phyloP scores from a whole-genome alignment of 2,797 vertebrate genomes.

The Anisognathus igniventris region DNA sequence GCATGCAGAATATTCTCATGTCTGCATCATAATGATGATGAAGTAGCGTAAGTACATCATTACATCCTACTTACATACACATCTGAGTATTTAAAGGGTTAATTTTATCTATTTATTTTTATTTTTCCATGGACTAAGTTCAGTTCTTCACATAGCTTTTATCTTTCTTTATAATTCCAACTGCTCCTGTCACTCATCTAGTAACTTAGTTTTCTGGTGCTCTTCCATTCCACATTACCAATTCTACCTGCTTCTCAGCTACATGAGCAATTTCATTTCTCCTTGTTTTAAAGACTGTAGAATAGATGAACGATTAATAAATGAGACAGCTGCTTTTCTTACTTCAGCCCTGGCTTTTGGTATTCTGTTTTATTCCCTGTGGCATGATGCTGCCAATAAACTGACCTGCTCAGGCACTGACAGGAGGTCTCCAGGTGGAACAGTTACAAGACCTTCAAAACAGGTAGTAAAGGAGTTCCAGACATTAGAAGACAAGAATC shows the following conservation, averaged over 20 bases:
- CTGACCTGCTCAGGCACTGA: not conserved
- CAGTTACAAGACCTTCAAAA: constrained; percentile 18
- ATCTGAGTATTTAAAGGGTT: not conserved
- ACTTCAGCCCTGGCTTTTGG: constrained; percentile 14
- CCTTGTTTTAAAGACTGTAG: not conserved
- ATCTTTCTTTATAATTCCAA: not conserved
- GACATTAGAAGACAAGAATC: not conserved
- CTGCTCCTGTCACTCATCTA: not conserved
- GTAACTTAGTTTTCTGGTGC: not conserved
- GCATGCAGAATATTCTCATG: not conserved
- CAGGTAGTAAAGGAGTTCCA: not conserved
- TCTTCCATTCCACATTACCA: not conserved
- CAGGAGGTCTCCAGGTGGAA: not conserved
- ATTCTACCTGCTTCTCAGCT: not conserved
- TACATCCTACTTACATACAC: not conserved
- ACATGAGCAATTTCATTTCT: not conserved
- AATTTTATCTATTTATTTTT: not conserved
- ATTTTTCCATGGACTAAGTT: not conserved
- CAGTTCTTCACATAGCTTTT: not conserved
- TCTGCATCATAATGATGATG: not conserved
- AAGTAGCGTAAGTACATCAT: not conserved
- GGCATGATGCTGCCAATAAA: constrained; percentile 20
- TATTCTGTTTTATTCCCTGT: not conserved
- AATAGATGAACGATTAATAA: constrained; percentile 24
- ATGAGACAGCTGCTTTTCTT: not conserved